Evolutionary conservation across 2,888 invertebrate species (phyloP).

Genomic region (Ormyrus pomaceus): DNA sequence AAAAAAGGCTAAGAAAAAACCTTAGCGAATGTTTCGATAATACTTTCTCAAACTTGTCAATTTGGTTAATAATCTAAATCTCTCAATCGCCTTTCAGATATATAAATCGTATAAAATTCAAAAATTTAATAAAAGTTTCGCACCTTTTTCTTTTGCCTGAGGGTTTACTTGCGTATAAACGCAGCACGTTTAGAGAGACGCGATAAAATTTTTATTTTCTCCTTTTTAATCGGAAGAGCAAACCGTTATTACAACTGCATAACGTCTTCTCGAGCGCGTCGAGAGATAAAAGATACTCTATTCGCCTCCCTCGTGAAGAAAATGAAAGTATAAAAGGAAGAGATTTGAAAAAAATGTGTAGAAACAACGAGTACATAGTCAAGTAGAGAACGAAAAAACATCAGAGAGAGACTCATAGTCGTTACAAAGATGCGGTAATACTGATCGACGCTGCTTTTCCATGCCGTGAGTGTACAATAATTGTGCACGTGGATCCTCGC

Average conservation of each 20-base stretch:
- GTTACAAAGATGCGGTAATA: constrained; percentile 66
- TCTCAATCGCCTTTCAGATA: background rate
- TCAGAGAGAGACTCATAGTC: constrained; percentile 53
- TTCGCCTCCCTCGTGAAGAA: constrained; percentile 16
- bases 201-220: constrained; percentile 12
- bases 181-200: constrained; percentile 14
- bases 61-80: constrained; percentile 18
- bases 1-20: constrained; percentile 48
- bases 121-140: constrained; percentile 44
- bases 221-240: constrained; percentile 33
- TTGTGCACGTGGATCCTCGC: no score
- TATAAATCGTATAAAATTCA: constrained; percentile 54
- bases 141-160: constrained; percentile 40
- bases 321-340: background rate
- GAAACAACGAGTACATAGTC: constrained; percentile 25
- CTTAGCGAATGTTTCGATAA: constrained; percentile 46
- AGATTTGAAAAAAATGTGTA: background rate
- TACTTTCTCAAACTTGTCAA: constrained; percentile 51
- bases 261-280: constrained; percentile 41
- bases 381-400: constrained; percentile 8
- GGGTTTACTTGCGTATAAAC: constrained; percentile 20
- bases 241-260: constrained; percentile 44
- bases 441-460: constrained; percentile 65
- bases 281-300: constrained; percentile 44
- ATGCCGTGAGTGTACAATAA: background rate